Percentiles rank a stretch among this genome's conserved stretches.
phyloP scores from a whole-genome alignment of 2,113 vertebrate species.

The Mustela nigripes region DNA sequence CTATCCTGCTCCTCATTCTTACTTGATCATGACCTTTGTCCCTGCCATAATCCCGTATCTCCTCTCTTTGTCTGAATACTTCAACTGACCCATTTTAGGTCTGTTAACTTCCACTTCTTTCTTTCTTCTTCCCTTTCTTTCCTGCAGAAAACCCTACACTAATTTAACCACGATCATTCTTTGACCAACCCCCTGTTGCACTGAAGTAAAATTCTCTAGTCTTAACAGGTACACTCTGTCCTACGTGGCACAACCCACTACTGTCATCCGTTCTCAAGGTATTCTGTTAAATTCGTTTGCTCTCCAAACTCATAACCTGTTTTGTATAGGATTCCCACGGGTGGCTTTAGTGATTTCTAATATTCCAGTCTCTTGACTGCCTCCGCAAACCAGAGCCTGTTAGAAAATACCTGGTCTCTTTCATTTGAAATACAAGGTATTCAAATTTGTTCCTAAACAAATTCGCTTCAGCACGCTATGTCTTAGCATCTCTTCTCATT shows the following conservation, averaged over 20 bases:
- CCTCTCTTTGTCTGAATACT: not conserved
- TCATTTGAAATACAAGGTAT: not conserved
- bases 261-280: not conserved
- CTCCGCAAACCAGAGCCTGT: constrained; percentile 10
- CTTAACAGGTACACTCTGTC: not conserved
- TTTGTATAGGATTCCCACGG: not conserved
- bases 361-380: not conserved
- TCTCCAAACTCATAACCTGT: not conserved
- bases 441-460: not conserved
- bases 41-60: not conserved
- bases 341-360: not conserved
- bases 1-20: not conserved
- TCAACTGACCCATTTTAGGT: not conserved
- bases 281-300: not conserved
- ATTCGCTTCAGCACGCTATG: not conserved
- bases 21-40: constrained; percentile 37
- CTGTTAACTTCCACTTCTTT: constrained; percentile 20
- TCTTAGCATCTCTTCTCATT: not conserved
- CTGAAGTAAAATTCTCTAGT: not conserved
- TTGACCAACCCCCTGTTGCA: not conserved
- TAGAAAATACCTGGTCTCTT: constrained; percentile 1
- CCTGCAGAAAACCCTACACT: constrained; percentile 32
- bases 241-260: not conserved
- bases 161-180: not conserved
- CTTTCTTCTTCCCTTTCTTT: not conserved